phyloP scores from a whole-genome alignment of 2,888 invertebrate species.

The Antheraea yamamai region DNA sequence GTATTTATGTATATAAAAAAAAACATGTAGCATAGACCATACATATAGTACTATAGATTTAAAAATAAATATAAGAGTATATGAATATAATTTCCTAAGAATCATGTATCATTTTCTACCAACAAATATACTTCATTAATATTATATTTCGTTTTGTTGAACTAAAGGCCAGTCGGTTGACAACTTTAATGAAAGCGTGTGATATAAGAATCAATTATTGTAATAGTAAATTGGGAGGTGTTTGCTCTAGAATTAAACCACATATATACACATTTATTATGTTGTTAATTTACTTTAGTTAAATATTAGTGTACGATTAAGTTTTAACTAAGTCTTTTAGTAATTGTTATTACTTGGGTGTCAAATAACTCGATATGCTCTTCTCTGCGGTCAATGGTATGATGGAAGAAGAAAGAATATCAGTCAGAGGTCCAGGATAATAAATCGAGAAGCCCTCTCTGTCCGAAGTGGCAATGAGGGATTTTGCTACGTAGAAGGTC shows the following conservation, averaged over 20 bases:
- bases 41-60: too few species aligned
- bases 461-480: too few species aligned
- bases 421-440: too few species aligned
- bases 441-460: too few species aligned
- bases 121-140: background rate
- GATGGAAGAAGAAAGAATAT: too few species aligned
- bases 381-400: too few species aligned
- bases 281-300: background rate
- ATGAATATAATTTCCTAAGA: background rate
- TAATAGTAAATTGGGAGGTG: background rate
- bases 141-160: background rate
- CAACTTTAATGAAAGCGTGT: background rate
- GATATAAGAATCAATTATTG: background rate
- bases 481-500: too few species aligned
- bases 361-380: too few species aligned
- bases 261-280: background rate
- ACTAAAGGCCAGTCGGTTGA: background rate
- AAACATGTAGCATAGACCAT: too few species aligned
- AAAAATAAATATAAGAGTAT: too few species aligned
- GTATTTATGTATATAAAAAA: too few species aligned
- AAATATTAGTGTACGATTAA: background rate
- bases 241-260: background rate
- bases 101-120: background rate
- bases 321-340: background rate
- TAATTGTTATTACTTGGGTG: background rate